Evolutionary conservation across 2,113 vertebrate genomes (phyloP), one percentile per base, ranked within the genome.

Genomic region (Syngnathoides biaculeatus): DNA sequence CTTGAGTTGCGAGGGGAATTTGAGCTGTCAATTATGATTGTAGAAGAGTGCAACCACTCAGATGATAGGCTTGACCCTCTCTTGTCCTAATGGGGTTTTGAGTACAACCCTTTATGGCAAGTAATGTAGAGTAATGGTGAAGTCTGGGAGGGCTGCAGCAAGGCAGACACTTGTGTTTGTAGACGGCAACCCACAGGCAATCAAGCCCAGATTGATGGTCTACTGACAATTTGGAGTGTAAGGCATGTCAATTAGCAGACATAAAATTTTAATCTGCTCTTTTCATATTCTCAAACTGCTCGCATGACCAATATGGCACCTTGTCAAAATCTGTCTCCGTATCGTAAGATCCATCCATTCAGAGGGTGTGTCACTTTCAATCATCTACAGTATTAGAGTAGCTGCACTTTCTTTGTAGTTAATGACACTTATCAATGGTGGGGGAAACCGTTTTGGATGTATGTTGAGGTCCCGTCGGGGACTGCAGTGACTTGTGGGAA

Each of bases 41-140:
- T 68, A 74, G 82, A 59, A 67, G 82, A 89, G 87, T 87, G 88
- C 80, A 82, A 38, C 74, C 87, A 87, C 89, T 89, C 84, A 71
- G 60, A 83, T 83, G 84, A 87, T 86, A 87, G 85, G 82, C 73
- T 80, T 56, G 71, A 71, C 70, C 80, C 58, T 52, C 72, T 72
- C 82, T 75, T 63, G 58, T 73, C 68, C 86, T 90, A 90, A 90
- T 90, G 87, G 87, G 74, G 69, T 80, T 86, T 87, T 88, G 88
- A 90, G 88, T 88, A 87, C 84, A 69, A 65, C 20, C 69, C 66
- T 74, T 86, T 88, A 87, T 85, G 82, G 81, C 79, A 73, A 68
- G 74, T 90, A 88, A 90, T 88, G 88, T 73, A 79, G 71, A 79
- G 80, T 86, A 86, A 88, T 87, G 82, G 81, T 81, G 75, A 89